Percentiles rank a stretch among this genome's conserved stretches.
Evolutionary conservation across 2,888 invertebrate species (phyloP).

Genomic region (Altica lythri): DNA sequence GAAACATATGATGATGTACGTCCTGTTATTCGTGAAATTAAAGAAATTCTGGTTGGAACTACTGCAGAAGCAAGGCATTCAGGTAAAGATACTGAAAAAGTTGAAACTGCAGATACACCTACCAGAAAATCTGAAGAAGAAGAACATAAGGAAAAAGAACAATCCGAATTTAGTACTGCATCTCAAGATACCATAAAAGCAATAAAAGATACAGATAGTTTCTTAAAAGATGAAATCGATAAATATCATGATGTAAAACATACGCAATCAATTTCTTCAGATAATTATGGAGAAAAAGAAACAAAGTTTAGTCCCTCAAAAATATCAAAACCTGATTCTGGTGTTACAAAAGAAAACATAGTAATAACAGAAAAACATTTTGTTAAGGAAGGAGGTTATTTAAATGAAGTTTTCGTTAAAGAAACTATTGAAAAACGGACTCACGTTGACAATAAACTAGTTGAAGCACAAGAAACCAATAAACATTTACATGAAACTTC

Average conservation of each 20-base stretch:
- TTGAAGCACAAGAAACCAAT: not conserved
- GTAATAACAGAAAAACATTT: constrained; percentile 32
- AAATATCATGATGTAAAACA: constrained; percentile 32
- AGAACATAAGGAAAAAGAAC: constrained; percentile 11
- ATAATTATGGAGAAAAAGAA: constrained; percentile 11
- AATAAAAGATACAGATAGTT: constrained; percentile 27
- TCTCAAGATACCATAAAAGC: constrained; percentile 17
- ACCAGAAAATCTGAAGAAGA: not conserved
- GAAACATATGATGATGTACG: constrained; percentile 34
- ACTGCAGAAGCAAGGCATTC: not conserved
- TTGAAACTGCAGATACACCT: not conserved
- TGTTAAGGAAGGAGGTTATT: constrained; percentile 29
- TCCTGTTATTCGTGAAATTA: constrained; percentile 20
- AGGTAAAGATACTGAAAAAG: not conserved
- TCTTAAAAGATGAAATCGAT: constrained; percentile 29
- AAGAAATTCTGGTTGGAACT: not conserved
- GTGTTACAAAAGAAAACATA: constrained; percentile 15
- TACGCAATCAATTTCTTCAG: not conserved
- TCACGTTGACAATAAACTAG: not conserved
- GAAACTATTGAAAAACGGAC: constrained; percentile 10
- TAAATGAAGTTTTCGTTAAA: constrained; percentile 24
- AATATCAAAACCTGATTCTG: constrained; percentile 10
- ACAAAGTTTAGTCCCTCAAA: constrained; percentile 13
- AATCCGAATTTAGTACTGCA: constrained; percentile 18
- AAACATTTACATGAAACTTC: constrained; percentile 37